Conservation (phyloP, 92 coral and sea anemone species). For the Siderastrea siderea region DNA sequence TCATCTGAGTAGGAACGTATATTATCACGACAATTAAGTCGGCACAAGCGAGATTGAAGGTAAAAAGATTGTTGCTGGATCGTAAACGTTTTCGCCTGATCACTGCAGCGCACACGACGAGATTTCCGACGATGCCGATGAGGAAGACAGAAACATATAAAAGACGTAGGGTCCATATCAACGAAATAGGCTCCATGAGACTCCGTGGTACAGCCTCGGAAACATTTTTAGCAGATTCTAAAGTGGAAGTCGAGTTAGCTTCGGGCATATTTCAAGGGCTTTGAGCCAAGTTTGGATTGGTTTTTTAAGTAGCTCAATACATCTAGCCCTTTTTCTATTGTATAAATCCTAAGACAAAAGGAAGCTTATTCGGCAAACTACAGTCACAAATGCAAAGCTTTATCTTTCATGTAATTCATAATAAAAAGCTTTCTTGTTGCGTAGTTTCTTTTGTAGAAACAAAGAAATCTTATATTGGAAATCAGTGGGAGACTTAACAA, state of each 20-base stretch:
- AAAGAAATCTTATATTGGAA: neutral
- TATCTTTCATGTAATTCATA: constrained; percentile 21
- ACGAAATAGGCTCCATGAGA: constrained; percentile 70
- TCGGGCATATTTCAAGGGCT: neutral
- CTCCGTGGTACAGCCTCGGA: neutral
- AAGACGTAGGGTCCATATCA: constrained; percentile 85
- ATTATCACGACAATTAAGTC: constrained; percentile 84
- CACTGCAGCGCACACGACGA: constrained; percentile 88
- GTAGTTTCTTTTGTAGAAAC: constrained; percentile 12
- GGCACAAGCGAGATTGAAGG: constrained; percentile 88
- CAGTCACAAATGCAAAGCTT: constrained; percentile 22
- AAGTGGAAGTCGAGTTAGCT: constrained; percentile 2
- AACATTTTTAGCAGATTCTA: neutral
- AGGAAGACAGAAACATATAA: constrained; percentile 81
- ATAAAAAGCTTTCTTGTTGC: constrained; percentile 3
- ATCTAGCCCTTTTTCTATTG: neutral
- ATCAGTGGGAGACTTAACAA: constrained; percentile 24
- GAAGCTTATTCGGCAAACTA: neutral
- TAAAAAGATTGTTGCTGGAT: constrained; percentile 84
- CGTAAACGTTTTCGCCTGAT: constrained; percentile 84
- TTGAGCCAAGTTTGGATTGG: too few species aligned
- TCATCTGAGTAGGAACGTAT: constrained; percentile 94
- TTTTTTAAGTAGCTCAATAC: too few species aligned
- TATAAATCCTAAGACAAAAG: neutral
- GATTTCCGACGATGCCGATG: constrained; percentile 83